phyloP scores from a whole-genome alignment of 2,113 vertebrate genomes.

The Lasiurus borealis region DNA sequence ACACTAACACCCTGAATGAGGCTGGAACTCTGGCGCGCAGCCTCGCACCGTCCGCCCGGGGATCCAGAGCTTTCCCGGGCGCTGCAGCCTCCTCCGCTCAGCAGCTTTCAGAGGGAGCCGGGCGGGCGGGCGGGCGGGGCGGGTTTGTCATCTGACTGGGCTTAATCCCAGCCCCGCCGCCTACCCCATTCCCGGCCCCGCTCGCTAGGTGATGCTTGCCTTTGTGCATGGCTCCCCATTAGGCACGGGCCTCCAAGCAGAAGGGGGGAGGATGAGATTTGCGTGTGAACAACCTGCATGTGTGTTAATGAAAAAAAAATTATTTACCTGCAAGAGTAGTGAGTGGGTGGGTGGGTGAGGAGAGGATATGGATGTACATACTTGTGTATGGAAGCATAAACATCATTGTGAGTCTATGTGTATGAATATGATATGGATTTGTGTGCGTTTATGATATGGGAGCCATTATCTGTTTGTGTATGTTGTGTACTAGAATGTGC shows the following conservation, averaged over 20 bases:
- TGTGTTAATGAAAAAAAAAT: conserved; percentile 54
- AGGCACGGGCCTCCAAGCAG: conserved; percentile 61
- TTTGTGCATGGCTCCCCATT: conserved; percentile 70
- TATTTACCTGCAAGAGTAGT: conserved; percentile 23
- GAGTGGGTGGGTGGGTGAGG: not conserved
- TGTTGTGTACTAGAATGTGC: not conserved
- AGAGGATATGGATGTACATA: not conserved
- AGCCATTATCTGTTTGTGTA: not conserved
- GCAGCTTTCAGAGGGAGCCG: conserved; percentile 17
- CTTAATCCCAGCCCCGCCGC: conserved; percentile 44
- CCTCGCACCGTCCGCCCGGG: not conserved
- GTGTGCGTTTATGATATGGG: not conserved
- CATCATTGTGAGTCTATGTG: conserved; percentile 1
- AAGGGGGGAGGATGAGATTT: no score
- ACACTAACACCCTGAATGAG: conserved; percentile 43
- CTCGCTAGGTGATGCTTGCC: not conserved
- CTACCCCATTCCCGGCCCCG: conserved; percentile 48
- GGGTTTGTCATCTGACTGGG: conserved; percentile 63
- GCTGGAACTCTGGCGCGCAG: conserved; percentile 1
- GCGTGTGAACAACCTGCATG: conserved; percentile 44
- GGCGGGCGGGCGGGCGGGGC: no score
- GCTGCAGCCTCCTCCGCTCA: not conserved
- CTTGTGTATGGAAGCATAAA: not conserved
- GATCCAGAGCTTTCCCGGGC: not conserved
- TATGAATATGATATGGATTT: not conserved